phyloP scores from a whole-genome alignment of 2,888 invertebrate species.

The Ptychoptera albimana region DNA sequence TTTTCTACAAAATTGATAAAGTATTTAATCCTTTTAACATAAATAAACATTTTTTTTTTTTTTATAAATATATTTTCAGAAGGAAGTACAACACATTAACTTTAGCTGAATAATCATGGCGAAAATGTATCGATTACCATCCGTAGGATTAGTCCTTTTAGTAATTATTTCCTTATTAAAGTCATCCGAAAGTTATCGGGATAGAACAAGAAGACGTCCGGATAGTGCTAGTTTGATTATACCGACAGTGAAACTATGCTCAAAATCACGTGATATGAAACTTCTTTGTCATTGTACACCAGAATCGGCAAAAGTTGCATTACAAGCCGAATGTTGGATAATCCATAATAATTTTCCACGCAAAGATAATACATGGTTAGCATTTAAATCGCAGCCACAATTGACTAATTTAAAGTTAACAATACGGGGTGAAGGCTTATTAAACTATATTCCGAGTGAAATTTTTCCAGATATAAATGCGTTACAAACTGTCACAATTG shows the following conservation, averaged over 20 bases:
- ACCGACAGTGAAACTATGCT: constrained; percentile 25
- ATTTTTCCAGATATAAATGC: constrained; percentile 48
- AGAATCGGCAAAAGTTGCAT: constrained; percentile 26
- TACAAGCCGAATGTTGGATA: constrained; percentile 61
- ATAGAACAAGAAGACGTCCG: too few species aligned
- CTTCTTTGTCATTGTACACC: constrained; percentile 30
- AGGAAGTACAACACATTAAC: too few species aligned
- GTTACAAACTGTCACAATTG: constrained; percentile 49
- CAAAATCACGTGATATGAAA: constrained; percentile 28
- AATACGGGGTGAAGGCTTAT: constrained; percentile 48
- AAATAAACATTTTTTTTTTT: too few species aligned
- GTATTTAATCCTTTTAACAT: too few species aligned
- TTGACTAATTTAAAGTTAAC: constrained; percentile 55
- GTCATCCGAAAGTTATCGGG: too few species aligned
- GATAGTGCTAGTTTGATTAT: too few species aligned
- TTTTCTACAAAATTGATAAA: too few species aligned
- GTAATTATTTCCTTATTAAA: too few species aligned
- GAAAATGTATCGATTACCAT: too few species aligned
- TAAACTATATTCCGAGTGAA: constrained; percentile 55
- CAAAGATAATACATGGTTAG: constrained; percentile 57
- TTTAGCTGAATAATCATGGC: too few species aligned
- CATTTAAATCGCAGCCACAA: constrained; percentile 55
- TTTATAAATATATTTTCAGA: too few species aligned
- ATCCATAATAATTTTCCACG: constrained; percentile 49
- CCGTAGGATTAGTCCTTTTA: too few species aligned